Percentiles rank a stretch among this genome's conserved stretches.
Evolutionary conservation across 2,113 vertebrate species (phyloP).

Genomic region (Arothron firmamentum): DNA sequence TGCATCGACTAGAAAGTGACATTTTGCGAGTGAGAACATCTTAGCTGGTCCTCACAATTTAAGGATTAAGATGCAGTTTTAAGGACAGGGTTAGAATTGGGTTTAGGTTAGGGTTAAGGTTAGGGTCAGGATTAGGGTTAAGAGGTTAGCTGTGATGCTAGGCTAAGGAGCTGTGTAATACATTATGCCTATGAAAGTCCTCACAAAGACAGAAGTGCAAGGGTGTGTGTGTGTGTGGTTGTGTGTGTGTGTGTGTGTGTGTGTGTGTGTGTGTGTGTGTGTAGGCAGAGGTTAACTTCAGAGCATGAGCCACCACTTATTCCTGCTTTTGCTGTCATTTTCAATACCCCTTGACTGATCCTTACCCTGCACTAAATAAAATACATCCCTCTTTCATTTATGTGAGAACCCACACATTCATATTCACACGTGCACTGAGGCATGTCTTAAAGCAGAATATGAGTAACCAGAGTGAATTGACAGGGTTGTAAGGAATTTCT

Average conservation of each 20-base stretch:
- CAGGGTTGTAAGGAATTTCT: conserved; percentile 34
- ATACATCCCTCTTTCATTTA: conserved; percentile 55
- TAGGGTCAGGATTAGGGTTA: no score
- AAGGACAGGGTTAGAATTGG: no score
- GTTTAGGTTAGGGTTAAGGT: no score
- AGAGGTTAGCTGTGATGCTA: no score
- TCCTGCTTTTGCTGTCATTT: conserved; percentile 49
- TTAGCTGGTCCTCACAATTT: no score
- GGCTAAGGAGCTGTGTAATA: no score
- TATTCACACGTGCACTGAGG: conserved; percentile 40
- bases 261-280: not conserved
- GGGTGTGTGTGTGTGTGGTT: not conserved
- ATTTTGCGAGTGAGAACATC: no score
- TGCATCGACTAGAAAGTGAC: no score
- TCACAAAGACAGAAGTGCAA: no score
- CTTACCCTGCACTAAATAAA: conserved; percentile 64
- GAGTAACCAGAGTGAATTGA: conserved; percentile 19
- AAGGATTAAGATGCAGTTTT: no score
- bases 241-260: not conserved
- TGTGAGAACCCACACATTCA: conserved; percentile 43
- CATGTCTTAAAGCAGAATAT: conserved; percentile 32
- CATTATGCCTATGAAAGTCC: no score
- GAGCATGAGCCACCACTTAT: conserved; percentile 28
- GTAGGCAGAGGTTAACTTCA: conserved; percentile 16
- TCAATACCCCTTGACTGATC: conserved; percentile 50